A percentile compares a stretch with the other conserved stretches of the same genome.
Evolutionary conservation across 2,113 vertebrate genomes (phyloP).

Genomic region (Mungos mungo): DNA sequence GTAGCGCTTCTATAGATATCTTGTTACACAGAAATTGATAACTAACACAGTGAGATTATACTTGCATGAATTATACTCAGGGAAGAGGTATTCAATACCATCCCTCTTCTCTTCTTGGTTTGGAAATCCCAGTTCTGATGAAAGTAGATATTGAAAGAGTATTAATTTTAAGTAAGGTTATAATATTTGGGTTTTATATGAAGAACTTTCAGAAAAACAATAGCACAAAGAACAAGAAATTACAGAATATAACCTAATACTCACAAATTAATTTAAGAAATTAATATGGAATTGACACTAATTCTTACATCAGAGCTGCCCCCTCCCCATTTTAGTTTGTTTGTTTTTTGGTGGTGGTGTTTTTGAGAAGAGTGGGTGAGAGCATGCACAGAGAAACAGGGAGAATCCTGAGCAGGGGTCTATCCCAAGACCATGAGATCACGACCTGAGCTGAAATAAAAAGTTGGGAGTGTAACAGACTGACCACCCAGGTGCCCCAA

Average conservation of each 20-base stretch:
- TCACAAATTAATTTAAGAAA: slow-evolving; percentile 11
- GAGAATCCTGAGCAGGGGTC: too few species aligned
- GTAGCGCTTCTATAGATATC: background rate
- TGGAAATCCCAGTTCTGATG: background rate
- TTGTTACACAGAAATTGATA: background rate
- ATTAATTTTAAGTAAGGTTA: background rate
- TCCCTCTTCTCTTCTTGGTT: background rate
- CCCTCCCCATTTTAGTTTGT: too few species aligned
- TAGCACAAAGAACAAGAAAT: background rate
- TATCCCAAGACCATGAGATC: too few species aligned
- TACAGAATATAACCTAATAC: background rate
- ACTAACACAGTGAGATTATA: background rate
- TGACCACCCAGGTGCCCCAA: too few species aligned
- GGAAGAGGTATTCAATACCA: background rate
- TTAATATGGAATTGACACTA: background rate
- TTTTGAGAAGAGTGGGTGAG: too few species aligned
- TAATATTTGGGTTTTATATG: background rate
- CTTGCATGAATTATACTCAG: background rate
- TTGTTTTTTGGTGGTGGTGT: too few species aligned
- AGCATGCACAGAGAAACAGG: too few species aligned
- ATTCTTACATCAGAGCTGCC: background rate
- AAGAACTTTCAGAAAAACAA: background rate
- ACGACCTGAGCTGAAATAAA: too few species aligned
- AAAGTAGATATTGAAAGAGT: background rate
- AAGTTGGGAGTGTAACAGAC: too few species aligned